Base-by-base conservation (phyloP, 1,140 invertebrate species). In the Drosophila guanche region DNA sequence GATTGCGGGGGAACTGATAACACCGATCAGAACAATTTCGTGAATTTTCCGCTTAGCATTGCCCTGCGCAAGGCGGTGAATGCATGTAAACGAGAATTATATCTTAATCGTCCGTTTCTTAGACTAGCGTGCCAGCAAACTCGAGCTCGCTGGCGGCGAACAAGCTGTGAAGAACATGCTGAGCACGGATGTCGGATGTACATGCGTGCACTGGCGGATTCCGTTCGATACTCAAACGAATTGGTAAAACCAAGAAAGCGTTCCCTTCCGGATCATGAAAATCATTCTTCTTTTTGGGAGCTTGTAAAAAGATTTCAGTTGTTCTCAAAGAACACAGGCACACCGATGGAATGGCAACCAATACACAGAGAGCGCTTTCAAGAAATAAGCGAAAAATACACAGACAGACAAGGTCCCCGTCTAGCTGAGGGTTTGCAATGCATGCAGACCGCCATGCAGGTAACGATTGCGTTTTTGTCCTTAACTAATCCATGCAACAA, bases 21-120 rank as follows among this genome's bases (percentile, higher is more conserved):
- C 5, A n/a, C 41, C 22, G 22, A 55, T 25, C 2, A n/a, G 6
- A 75, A 40, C 79, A 91, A 86, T 91, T 90, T 95, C 83, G 79
- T 90, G 3, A 93, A 95, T 85, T 95, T 96, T 90, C 95, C 95
- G 1, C 61, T 94, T 4, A 95, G 95, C 56, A 37, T 72, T 3
- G 76, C 20, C 0, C 76, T 90, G 1, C 50, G 29, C 0, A 42
- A 40, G 14, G 76, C 51, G 0, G 25, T 78, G 20, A 8, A 43
- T 12, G 14, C 10, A 5, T 5, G 12, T 3, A 6, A 16, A 3
- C 10, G 10, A 27, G 40, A 46, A 14, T 33, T 14, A 0, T 93
- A 93, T 81, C 86, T 95, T 16, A 92, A 92, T 59, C 88, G 93
- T 42, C 93, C 94, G 0, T 95, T 96, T 90, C 89, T 96, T 70